A percentile compares a stretch with the other conserved stretches of the same genome.
Evolutionary conservation across 2,888 invertebrate species (phyloP).

Genomic region (Salticus scenicus): DNA sequence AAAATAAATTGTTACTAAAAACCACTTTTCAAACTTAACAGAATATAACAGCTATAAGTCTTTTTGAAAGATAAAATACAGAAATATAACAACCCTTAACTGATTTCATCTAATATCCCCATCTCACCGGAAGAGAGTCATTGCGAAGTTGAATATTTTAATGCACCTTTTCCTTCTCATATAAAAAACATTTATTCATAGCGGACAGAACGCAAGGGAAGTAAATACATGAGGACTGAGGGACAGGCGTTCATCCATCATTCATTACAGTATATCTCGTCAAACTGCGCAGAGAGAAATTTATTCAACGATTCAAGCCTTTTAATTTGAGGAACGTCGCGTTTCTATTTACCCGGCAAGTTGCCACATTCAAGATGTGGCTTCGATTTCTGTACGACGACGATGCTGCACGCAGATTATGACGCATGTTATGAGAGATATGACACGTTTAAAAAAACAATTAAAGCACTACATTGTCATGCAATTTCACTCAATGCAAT

Average conservation of each 20-base stretch:
- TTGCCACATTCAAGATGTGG: background rate
- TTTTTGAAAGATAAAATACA: too few relatives aligned
- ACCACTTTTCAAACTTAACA: too few relatives aligned
- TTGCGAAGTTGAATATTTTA: background rate
- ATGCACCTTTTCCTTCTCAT: constrained; percentile 8
- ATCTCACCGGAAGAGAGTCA: background rate
- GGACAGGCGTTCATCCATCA: constrained; percentile 26
- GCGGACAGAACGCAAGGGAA: constrained; percentile 45
- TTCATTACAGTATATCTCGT: constrained; percentile 58
- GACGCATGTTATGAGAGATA: too few relatives aligned
- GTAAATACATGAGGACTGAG: constrained; percentile 50
- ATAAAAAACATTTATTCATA: constrained; percentile 63
- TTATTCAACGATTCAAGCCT: constrained; percentile 48
- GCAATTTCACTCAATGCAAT: too few relatives aligned
- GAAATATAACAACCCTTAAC: too few relatives aligned
- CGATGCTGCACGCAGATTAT: too few relatives aligned
- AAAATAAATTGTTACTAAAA: too few relatives aligned
- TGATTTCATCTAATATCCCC: too few relatives aligned
- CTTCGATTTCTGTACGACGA: background rate
- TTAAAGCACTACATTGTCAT: too few relatives aligned
- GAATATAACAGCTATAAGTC: too few relatives aligned
- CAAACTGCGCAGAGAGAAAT: constrained; percentile 41
- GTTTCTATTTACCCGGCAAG: background rate
- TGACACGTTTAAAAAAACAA: too few relatives aligned
- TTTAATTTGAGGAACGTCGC: constrained; percentile 49